Evolutionary conservation across 2,888 invertebrate genomes (phyloP).

Genomic region (Ormyrus labotus): DNA sequence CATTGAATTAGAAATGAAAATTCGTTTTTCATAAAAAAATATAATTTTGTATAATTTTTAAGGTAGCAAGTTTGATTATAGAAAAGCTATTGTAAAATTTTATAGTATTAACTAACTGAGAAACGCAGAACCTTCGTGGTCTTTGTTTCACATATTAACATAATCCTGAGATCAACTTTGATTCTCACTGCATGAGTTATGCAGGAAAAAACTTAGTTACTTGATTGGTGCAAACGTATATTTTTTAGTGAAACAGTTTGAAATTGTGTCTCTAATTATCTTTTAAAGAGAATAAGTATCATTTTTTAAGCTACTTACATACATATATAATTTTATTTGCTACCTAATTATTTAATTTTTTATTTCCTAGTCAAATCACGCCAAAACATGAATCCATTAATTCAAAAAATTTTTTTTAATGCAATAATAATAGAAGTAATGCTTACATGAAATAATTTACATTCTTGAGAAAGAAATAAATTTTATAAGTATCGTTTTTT

Average conservation of each 20-base stretch:
- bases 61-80: constrained; percentile 7
- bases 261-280: neutral
- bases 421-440: neutral
- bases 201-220: constrained; percentile 34
- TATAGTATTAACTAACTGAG: constrained; percentile 25
- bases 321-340: constrained; percentile 15
- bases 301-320: neutral
- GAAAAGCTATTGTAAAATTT: constrained; percentile 3
- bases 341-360: constrained; percentile 19
- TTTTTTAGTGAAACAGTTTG: constrained; percentile 3
- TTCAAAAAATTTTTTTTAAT: neutral
- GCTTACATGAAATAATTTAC: neutral
- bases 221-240: constrained; percentile 39
- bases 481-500: neutral
- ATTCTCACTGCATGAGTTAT: constrained; percentile 30
- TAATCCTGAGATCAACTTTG: constrained; percentile 40
- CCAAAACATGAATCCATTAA: neutral
- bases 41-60: neutral
- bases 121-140: constrained; percentile 13
- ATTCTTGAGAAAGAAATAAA: neutral
- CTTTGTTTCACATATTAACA: constrained; percentile 37
- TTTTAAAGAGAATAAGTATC: neutral
- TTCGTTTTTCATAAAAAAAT: neutral
- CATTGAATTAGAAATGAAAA: neutral
- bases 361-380: neutral